Base-by-base conservation (phyloP, 2,113 vertebrate species). In the Bothrops jararaca region DNA sequence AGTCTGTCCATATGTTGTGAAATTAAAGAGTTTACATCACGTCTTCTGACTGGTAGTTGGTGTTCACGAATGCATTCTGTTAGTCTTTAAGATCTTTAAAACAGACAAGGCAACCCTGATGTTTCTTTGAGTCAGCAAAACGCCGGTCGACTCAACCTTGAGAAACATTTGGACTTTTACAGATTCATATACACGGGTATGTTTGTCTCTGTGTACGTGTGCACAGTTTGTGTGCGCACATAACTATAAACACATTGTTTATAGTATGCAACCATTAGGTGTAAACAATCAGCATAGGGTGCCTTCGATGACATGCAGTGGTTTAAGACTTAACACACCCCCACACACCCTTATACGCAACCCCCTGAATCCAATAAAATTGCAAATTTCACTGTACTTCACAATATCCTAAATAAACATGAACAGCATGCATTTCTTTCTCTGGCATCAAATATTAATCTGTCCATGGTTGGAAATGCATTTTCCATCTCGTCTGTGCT, bases 331-430 rank as follows among this genome's bases (percentile, higher is more conserved):
- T 97, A 96, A 97, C 52, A 56, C 23, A 26, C 52, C 18, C 50
- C 5, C 64, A 50, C 12, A 50, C 58, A 45, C 26, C 45, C 64
- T 4, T 64, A 22, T 39, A 58, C 97, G 94, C 89, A 52, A 96
- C 96, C 97, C 97, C 96, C 95, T n/a, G 97, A 99, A 99, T 98
- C 98, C 98, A 99, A 99, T 99, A 98, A 99, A 99, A 99, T 98
- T 99, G 98, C 98, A 99, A 99, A 99, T 99, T 99, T 98, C 96
- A 97, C 97, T 97, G 97, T 99, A 99, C 98, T 99, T 98, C 98
- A 99, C 98, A 98, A 99, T 98, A 99, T 98, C 98, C 98, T 99
- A 98, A 99, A 99, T 98, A 99, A 99, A 99, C 98, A 99, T 98
- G 98, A 98, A 98, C 97, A 97, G 98, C 98, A 94, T 98, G 98